Base-by-base conservation (phyloP, 1,140 invertebrate species). In the Drosophila fuyamai region DNA sequence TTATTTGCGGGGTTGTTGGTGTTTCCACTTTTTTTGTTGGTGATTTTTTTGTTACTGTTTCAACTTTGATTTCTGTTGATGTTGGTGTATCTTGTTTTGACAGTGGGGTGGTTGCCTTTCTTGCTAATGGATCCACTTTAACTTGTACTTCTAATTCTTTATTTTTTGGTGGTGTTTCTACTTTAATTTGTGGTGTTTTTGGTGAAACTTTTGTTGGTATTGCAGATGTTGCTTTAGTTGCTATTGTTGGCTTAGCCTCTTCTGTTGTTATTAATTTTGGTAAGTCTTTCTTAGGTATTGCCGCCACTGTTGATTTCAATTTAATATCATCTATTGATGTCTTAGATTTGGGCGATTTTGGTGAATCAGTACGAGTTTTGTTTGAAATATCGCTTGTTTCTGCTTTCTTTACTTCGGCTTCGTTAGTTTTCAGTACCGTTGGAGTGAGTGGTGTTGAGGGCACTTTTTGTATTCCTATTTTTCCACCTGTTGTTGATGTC, bases 1-100 rank as follows among this genome's bases (percentile, higher is more conserved):
- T 43, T 18, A 57, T 16, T 29, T 16, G 48, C 0, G 70, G 14
- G 47, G 29, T 56, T 59, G 36, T 27, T 57, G 41, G 13, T 18
- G 60, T 55, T 12, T 61, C 13, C 46, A 16, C 14, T 51, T 72
- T 70, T 51, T 41, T 41, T 47, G 68, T 40, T 16, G 41, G 46
- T 18, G 51, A 48, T 44, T 47, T 54, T n/a, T 16, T 43, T 32
- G 16, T 51, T 32, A 38, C 16, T 29, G 36, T 10, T 8, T 56
- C n/a, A 2, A 9, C 32, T 2, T 10, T 43, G 32, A 36, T 18
- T 14, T 12, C 5, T 13, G 44, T 46, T 10, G 43, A 40, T n/a
- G 48, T 51, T 51, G 16, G 16, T 35, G 47, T 32, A 23, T 50
- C 47, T 14, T 13, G 2, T 8, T 50, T 50, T n/a, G 13, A 0